phyloP scores from a whole-genome alignment of 2,113 vertebrate genomes.

The Tetrax tetrax region DNA sequence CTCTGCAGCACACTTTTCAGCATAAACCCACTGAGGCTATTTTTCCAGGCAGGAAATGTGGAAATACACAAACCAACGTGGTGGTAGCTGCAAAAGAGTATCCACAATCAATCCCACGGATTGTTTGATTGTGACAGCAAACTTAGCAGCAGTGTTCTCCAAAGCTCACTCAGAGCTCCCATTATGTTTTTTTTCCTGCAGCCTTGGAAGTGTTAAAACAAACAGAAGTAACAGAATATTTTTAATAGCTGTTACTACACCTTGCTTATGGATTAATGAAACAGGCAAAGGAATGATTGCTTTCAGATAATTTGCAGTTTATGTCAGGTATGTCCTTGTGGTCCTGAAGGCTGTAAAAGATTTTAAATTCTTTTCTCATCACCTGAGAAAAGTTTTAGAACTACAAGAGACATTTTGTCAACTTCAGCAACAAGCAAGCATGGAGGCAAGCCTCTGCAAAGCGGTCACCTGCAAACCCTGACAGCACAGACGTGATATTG shows the following conservation, averaged over 20 bases:
- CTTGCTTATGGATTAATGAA: not conserved
- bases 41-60: not conserved
- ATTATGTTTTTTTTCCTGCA: not conserved
- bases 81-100: not conserved
- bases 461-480: not conserved
- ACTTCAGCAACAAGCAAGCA: not conserved
- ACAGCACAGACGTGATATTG: not conserved
- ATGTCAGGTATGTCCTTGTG: not conserved
- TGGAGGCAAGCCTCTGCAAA: not conserved
- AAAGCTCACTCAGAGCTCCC: not conserved
- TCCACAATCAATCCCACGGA: not conserved
- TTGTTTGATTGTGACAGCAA: fast-evolving
- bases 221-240: not conserved
- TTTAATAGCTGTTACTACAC: not conserved
- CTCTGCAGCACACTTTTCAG: not conserved
- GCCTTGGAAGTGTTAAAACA: not conserved
- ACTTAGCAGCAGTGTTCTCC: not conserved
- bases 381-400: not conserved
- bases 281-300: not conserved
- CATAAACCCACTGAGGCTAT: not conserved
- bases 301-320: not conserved
- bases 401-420: not conserved
- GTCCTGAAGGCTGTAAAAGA: not conserved
- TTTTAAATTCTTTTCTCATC: not conserved
- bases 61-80: not conserved